Evolutionary conservation across 37 sponge, comb jelly and placozoan genomes (phyloP), one percentile per base, ranked within the genome.

Genomic region (Diacarnus erythraeanus): DNA sequence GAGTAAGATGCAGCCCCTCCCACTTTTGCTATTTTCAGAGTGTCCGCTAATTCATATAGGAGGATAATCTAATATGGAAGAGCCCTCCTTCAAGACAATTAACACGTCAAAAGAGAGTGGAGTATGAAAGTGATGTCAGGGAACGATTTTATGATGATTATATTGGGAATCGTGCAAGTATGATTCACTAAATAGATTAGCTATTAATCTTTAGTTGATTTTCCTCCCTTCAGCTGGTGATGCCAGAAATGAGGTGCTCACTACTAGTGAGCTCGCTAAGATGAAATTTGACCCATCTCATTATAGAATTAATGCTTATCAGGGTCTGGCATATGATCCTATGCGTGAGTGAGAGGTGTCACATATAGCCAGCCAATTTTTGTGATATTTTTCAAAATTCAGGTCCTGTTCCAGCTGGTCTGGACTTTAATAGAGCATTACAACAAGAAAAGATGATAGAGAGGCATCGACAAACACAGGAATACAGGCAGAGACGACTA

Each of bases 141-240:
- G 92, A 91, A 56, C 42, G 92, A 29, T 91, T 91, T 38, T 91
- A 91, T 61, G 87, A 91, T 37, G 92, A 91, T 71, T 91, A 91
- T 80, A 76, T 80, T 57, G 78, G 80, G 8, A 39, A 69, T 22
- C 85, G 92, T 34, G 76, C 64, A 64, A 77, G 92, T 91, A 40
- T 79, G 80, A 42, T 26, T 22, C 40, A 56, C 34, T 25, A 33
- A 6, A 47, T 12, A 47, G 12, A 12, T 12, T 47, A 12, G 51
- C 12, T 47, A 47, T 15, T 47, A 47, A 47, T 47, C 51, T 47
- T 47, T n/a, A n/a, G n/a, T n/a, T n/a, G n/a, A n/a, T 77, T 34
- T 59, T 34, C 35, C 64, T 35, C 42, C 39, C 31, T 78, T 21
- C 65, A 91, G 92, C 77, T 83, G 92, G 92, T 0, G 92, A 91